Percentiles rank a stretch among this genome's conserved stretches.
phyloP scores from a whole-genome alignment of 2,888 invertebrate genomes.

The Artemia sp. region DNA sequence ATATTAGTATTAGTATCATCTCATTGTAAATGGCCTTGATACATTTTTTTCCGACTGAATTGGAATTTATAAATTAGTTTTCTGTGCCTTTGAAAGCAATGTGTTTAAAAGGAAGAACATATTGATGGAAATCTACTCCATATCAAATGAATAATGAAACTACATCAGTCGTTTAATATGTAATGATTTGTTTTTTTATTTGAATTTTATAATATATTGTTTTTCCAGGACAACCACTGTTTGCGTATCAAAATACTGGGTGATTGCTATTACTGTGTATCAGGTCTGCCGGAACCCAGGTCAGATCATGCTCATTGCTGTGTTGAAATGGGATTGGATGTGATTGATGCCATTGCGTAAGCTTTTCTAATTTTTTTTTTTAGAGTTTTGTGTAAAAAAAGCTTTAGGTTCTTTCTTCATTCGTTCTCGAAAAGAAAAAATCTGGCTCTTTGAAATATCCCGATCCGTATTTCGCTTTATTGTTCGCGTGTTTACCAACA shows the following conservation, averaged over 20 bases:
- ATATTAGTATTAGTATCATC: neutral
- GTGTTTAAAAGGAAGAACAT: neutral
- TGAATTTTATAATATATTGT: neutral
- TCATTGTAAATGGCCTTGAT: no score
- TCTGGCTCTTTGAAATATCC: no score
- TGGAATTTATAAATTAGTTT: neutral
- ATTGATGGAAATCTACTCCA: neutral
- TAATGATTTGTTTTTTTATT: no score
- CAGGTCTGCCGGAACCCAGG: slow-evolving; percentile 72
- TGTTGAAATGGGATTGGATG: slow-evolving; percentile 67
- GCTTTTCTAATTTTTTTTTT: slow-evolving; percentile 28
- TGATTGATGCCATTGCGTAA: slow-evolving; percentile 70
- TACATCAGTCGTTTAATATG: no score
- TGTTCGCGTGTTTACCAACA: no score
- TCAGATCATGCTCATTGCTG: slow-evolving; percentile 83
- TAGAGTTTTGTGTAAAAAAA: no score
- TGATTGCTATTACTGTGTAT: slow-evolving; percentile 85
- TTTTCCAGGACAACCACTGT: slow-evolving; percentile 56
- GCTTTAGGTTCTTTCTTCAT: no score
- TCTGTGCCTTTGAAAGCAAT: neutral
- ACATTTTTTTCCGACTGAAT: neutral
- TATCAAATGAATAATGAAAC: neutral
- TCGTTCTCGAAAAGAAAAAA: no score
- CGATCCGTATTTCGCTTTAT: no score
- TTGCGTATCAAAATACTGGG: slow-evolving; percentile 67